Evolutionary conservation across 2,113 vertebrate genomes (phyloP).

Genomic region (Trematocara marginatum): DNA sequence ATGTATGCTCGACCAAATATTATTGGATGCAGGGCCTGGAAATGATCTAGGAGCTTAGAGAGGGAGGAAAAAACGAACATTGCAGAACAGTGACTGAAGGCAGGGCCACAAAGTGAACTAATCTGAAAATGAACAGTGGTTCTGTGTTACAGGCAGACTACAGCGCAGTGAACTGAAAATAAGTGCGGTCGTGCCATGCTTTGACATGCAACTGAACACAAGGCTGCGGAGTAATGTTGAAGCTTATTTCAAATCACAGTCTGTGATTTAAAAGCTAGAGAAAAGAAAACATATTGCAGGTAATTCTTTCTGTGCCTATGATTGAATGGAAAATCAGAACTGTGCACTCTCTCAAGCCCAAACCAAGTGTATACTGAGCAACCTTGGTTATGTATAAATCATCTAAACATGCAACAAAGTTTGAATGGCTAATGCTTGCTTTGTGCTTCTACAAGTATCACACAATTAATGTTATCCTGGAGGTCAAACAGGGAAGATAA

Average conservation of each 20-base stretch:
- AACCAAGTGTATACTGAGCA: not conserved
- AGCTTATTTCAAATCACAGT: not conserved
- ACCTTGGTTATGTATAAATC: constrained; percentile 43
- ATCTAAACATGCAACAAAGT: not conserved
- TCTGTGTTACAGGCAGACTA: not conserved
- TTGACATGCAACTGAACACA: not conserved
- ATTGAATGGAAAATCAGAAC: not conserved
- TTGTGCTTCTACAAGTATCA: constrained; percentile 2
- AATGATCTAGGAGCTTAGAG: constrained; percentile 35
- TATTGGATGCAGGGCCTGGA: constrained; percentile 50
- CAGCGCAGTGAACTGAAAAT: not conserved
- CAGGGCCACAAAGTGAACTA: constrained; percentile 13
- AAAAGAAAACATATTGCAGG: not conserved
- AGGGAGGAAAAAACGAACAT: not conserved
- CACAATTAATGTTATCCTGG: constrained; percentile 22
- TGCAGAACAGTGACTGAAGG: constrained; percentile 11
- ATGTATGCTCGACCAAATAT: constrained; percentile 66
- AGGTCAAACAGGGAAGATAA: constrained; percentile 42
- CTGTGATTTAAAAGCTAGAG: not conserved
- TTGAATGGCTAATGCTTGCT: not conserved
- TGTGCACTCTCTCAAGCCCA: not conserved
- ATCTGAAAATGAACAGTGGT: constrained; percentile 18
- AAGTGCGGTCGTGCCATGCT: not conserved
- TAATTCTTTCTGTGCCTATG: not conserved
- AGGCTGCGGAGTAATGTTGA: not conserved